These are phyloP conservation scores for Leucopsar rothschildi DNA, from an alignment of 2,113 vertebrate species.

Conservation along the genomic window DNA sequence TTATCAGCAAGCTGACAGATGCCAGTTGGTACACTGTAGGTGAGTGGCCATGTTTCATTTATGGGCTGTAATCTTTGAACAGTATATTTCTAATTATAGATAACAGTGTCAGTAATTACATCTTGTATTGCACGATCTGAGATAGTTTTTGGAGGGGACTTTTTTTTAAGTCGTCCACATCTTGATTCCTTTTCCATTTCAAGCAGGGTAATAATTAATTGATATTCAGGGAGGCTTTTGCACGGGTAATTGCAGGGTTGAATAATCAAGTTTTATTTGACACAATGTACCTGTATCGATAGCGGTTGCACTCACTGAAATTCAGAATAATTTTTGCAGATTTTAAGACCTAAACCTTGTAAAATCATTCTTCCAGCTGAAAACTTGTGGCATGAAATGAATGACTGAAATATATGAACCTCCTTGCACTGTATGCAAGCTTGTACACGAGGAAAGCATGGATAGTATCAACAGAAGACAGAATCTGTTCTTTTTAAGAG, in stretches of 20 bases:
- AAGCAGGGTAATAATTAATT: background rate
- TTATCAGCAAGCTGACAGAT: constrained; percentile 95
- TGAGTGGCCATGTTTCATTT: constrained; percentile 68
- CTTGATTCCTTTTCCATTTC: background rate
- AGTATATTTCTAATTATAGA: background rate
- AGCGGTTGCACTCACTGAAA: background rate
- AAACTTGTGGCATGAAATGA: background rate
- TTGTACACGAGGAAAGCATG: background rate
- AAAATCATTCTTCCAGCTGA: background rate
- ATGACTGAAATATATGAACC: background rate
- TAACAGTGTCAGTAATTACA: background rate
- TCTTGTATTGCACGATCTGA: background rate
- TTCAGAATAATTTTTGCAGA: background rate
- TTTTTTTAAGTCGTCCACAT: background rate
- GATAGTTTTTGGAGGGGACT: background rate
- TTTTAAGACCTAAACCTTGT: background rate
- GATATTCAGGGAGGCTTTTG: background rate
- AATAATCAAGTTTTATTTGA: background rate
- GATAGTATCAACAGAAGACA: background rate
- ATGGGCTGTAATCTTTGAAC: background rate
- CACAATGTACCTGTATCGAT: background rate
- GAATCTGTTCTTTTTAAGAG: background rate
- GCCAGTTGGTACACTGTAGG: constrained; percentile 99
- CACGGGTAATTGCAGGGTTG: background rate
- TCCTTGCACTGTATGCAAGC: fast-evolving